These are phyloP conservation scores for Gymnocheta viridis DNA, from an alignment of 2,888 invertebrate genomes.

Conservation along the genomic window DNA sequence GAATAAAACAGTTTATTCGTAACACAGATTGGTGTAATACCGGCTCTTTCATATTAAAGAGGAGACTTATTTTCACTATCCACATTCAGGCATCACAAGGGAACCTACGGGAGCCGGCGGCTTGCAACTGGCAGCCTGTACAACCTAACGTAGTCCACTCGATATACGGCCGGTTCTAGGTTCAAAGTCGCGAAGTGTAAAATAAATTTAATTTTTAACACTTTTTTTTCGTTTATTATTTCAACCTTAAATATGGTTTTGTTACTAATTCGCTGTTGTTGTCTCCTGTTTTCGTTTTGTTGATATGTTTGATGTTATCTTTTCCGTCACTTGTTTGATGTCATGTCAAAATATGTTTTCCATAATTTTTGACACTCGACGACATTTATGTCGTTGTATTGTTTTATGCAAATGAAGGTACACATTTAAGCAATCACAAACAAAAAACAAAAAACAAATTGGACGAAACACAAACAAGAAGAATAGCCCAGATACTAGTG, in stretches of 20 bases:
- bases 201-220: neutral
- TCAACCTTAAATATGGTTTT: neutral
- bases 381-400: slow-evolving; percentile 47
- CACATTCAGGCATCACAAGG: too few species aligned
- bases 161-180: too few species aligned
- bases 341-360: slow-evolving; percentile 66
- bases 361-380: slow-evolving; percentile 66
- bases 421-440: too few species aligned
- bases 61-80: too few species aligned
- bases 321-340: slow-evolving; percentile 44
- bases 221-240: neutral
- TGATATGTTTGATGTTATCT: slow-evolving; percentile 37
- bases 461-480: neutral
- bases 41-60: too few species aligned
- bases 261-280: slow-evolving; percentile 15
- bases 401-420: slow-evolving; percentile 60
- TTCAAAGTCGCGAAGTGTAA: too few species aligned
- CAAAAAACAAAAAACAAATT: slow-evolving; percentile 29
- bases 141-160: too few species aligned
- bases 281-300: neutral
- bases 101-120: too few species aligned
- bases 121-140: too few species aligned
- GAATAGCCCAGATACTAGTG: neutral
- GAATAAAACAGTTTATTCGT: too few species aligned
- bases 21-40: too few species aligned